These are phyloP conservation scores for Smittia aterrima DNA, from an alignment of 2,888 invertebrate genomes.

Conservation along the genomic window DNA sequence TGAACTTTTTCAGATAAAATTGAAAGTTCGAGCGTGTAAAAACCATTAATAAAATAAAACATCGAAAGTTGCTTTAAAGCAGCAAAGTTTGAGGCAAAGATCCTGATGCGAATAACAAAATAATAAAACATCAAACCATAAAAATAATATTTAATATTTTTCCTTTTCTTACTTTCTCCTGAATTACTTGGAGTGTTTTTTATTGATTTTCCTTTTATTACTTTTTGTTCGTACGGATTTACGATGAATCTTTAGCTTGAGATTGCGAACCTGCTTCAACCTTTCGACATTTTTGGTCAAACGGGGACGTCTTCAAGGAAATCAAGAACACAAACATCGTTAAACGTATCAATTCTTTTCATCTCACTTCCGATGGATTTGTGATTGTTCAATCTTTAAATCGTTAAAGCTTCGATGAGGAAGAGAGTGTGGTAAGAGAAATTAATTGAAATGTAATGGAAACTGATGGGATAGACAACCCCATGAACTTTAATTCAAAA, in stretches of 20 bases:
- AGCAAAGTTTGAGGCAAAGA: background rate
- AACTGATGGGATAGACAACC: too few relatives aligned
- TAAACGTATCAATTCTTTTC: too few relatives aligned
- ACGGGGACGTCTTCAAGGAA: too few relatives aligned
- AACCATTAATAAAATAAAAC: background rate
- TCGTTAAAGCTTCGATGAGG: too few relatives aligned
- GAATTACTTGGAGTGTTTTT: slow-evolving; percentile 38
- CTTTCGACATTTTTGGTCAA: too few relatives aligned
- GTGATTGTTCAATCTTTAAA: too few relatives aligned
- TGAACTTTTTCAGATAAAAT: background rate
- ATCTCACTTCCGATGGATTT: too few relatives aligned
- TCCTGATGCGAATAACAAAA: slow-evolving; percentile 39
- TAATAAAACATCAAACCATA: slow-evolving; percentile 37
- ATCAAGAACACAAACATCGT: too few relatives aligned
- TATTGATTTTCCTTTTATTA: slow-evolving; percentile 40
- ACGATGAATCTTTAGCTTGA: background rate
- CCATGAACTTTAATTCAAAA: too few relatives aligned
- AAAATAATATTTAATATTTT: slow-evolving; percentile 41
- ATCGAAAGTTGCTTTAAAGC: slow-evolving; percentile 1
- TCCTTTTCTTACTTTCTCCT: background rate
- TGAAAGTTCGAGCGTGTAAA: background rate
- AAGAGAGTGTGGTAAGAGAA: too few relatives aligned
- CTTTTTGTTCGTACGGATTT: slow-evolving; percentile 36
- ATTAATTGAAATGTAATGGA: too few relatives aligned
- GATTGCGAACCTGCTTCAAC: background rate